These are phyloP conservation scores for Phengaris alcon DNA, from an alignment of 2,888 invertebrate species.

Conservation along the genomic window DNA sequence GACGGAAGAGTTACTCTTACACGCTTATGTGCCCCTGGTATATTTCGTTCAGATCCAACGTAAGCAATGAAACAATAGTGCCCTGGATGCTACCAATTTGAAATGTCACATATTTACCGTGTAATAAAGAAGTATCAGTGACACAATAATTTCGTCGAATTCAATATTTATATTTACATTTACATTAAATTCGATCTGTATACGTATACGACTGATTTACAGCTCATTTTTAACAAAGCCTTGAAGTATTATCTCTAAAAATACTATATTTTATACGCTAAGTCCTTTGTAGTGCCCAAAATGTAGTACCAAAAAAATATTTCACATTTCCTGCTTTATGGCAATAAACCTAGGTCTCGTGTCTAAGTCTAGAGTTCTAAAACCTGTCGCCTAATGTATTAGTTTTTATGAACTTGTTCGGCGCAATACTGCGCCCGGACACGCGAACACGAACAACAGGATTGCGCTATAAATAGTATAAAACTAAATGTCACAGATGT, in stretches of 20 bases:
- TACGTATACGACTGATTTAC: too few species aligned
- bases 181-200: too few species aligned
- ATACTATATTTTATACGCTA: too few species aligned
- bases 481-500: slow-evolving; percentile 3
- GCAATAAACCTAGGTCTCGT: slow-evolving; percentile 24
- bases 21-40: not conserved
- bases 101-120: too few species aligned
- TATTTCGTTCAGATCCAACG: not conserved
- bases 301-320: slow-evolving; percentile 33
- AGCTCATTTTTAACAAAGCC: too few species aligned
- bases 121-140: too few species aligned
- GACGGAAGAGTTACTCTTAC: not conserved
- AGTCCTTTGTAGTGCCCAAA: not conserved
- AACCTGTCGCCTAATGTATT: slow-evolving; percentile 25
- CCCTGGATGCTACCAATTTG: too few species aligned
- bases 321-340: slow-evolving; percentile 22
- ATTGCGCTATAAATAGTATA: not conserved
- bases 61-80: too few species aligned
- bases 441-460: slow-evolving; percentile 4
- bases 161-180: too few species aligned
- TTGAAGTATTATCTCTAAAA: too few species aligned
- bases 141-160: too few species aligned
- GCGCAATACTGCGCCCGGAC: not conserved
- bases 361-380: slow-evolving; percentile 13
- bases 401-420: slow-evolving; percentile 20